Base-by-base conservation (phyloP, 2,113 vertebrate genomes). In the Ornithorhynchus anatinus region DNA sequence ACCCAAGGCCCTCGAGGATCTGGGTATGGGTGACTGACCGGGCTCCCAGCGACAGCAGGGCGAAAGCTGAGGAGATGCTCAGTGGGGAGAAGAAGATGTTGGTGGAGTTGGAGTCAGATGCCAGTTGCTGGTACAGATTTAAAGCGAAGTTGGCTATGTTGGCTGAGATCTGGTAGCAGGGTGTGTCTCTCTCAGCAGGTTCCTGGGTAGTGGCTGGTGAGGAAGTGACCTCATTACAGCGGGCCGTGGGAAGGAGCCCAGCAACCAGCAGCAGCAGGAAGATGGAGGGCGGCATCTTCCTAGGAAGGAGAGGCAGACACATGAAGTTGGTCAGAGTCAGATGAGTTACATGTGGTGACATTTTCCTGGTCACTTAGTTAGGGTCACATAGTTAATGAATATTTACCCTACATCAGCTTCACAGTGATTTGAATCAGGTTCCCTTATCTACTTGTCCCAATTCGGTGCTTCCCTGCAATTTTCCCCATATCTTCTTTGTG, bases 21-120 rank as follows among this genome's bases (percentile, higher is more conserved):
- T 95, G 93, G 25, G 47, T 22, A 70, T 93, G 92, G 54, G 95
- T 96, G 42, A 90, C 72, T 4, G 79, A 85, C 10, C 58, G 77
- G 5, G 94, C 94, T 17, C 95, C 96, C 4, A 92, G 81, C 5
- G 93, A 91, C 60, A 96, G 67, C 57, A 93, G 90, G 27, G 92
- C 89, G 80, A 96, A 89, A 14, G 92, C 89, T 0, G 82, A 44
- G 1, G 93, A 94, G 57, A 96, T 81, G 27, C 92, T 93, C 12
- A 73, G 4, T 0, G 94, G 95, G 35, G 94, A 96, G 84, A 89
- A 94, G 84, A 96, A 91, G 44, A 95, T 10, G 7, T 96, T 96
- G 59, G 88, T 85, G 36, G 75, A 74, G 1, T 72, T 77, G 3
- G 69, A 70, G 19, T 74, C 38, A 25, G 54, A 38, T 25, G 77